Conservation (phyloP, 2,888 invertebrate genomes). For the Oscheius sp. region DNA sequence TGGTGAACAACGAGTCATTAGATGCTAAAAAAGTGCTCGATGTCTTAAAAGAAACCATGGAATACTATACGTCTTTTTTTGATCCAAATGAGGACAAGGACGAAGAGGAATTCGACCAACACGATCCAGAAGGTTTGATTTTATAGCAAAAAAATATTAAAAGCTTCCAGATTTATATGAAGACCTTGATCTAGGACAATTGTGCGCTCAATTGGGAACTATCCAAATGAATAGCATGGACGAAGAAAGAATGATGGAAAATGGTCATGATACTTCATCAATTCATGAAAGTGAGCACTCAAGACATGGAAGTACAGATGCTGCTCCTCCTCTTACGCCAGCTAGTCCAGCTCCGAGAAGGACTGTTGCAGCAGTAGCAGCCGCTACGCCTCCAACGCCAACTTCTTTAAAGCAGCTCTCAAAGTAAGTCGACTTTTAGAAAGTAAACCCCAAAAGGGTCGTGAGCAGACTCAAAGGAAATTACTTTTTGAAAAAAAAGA, state of each 20-base stretch:
- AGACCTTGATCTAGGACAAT: slow-evolving; percentile 60
- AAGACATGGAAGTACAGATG: slow-evolving; percentile 34
- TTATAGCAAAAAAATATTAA: background rate
- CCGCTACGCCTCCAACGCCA: background rate
- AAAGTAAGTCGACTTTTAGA: slow-evolving; percentile 15
- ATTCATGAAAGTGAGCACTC: slow-evolving; percentile 19
- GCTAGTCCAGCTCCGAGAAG: slow-evolving; percentile 34
- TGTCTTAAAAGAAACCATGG: slow-evolving; percentile 61
- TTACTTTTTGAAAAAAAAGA: background rate
- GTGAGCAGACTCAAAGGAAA: too few species aligned
- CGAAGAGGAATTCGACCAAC: slow-evolving; percentile 31
- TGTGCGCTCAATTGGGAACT: slow-evolving; percentile 57
- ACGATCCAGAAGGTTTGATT: slow-evolving; percentile 54
- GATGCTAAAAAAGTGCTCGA: slow-evolving; percentile 54
- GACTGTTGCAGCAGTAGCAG: slow-evolving; percentile 18
- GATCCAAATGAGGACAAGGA: slow-evolving; percentile 54
- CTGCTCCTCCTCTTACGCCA: slow-evolving; percentile 16
- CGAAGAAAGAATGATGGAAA: slow-evolving; percentile 44
- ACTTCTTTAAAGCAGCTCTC: background rate
- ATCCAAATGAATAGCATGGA: slow-evolving; percentile 42
- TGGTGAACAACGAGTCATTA: slow-evolving; percentile 68
- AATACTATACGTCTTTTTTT: slow-evolving; percentile 61
- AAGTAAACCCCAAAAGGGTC: too few species aligned
- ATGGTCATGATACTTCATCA: slow-evolving; percentile 26
- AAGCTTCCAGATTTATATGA: slow-evolving; percentile 60